Conservation (phyloP, 1,140 invertebrate species). For the Teleopsis dalmanni region DNA sequence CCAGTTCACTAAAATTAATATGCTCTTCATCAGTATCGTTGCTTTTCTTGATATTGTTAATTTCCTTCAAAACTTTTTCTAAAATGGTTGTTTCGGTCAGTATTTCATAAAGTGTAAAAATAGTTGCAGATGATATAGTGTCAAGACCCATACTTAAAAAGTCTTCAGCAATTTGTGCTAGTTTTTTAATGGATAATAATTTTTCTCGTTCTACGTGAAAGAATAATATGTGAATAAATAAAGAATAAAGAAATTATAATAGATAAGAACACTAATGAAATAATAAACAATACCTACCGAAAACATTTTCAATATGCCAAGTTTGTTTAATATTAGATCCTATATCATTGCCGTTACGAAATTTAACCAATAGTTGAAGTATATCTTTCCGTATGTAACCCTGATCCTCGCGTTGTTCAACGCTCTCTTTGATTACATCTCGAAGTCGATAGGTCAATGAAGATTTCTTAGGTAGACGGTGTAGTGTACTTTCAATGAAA, state of each 20-base stretch:
- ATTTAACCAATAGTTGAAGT: slow-evolving; percentile 31
- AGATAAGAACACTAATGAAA: neutral
- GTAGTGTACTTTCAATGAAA: slow-evolving; percentile 19
- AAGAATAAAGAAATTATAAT: neutral
- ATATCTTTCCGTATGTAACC: slow-evolving; percentile 33
- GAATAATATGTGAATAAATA: neutral
- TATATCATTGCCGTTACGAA: slow-evolving; percentile 36
- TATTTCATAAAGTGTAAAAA: slow-evolving; percentile 29
- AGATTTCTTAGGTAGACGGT: slow-evolving; percentile 26
- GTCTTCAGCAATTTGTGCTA: slow-evolving; percentile 31
- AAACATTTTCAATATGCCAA: slow-evolving; percentile 26
- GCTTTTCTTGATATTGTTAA: neutral
- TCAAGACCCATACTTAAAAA: slow-evolving; percentile 27
- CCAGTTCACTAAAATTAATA: no score
- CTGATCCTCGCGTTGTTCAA: slow-evolving; percentile 24
- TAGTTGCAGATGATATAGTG: slow-evolving; percentile 22
- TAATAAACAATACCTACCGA: slow-evolving; percentile 10
- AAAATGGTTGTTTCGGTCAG: slow-evolving; percentile 27
- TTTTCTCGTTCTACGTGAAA: slow-evolving; percentile 27
- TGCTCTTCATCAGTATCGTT: slow-evolving; percentile 2
- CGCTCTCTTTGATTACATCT: slow-evolving; percentile 24
- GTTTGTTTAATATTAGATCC: slow-evolving; percentile 13
- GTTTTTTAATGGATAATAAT: slow-evolving; percentile 25
- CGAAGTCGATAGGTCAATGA: slow-evolving; percentile 30
- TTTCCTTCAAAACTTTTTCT: slow-evolving; percentile 26